Conservation (phyloP, 2,797 vertebrate genomes). For the Phataginus tetradactyla region DNA sequence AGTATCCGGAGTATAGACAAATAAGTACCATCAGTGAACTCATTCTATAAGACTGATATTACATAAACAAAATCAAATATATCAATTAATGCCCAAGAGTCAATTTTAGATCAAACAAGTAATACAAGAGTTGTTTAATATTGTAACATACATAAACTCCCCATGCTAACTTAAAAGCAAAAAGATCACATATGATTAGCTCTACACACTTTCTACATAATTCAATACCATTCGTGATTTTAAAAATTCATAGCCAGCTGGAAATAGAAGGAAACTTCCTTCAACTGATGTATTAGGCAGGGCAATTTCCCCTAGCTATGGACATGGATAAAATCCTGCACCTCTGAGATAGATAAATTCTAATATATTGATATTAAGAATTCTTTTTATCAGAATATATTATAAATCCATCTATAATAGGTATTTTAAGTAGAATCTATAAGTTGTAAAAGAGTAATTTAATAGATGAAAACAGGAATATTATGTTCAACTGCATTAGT, state of each 20-base stretch:
- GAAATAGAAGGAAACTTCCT: not conserved
- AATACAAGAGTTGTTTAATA: not conserved
- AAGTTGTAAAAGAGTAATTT: not conserved
- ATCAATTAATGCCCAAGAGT: not conserved
- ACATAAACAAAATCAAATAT: not conserved
- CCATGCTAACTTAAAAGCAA: not conserved
- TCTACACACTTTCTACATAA: not conserved
- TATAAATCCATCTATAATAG: not conserved
- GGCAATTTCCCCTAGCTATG: not conserved
- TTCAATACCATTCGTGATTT: not conserved
- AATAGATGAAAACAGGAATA: not conserved
- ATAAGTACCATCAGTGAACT: not conserved
- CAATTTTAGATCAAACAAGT: not conserved
- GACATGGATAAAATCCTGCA: not conserved
- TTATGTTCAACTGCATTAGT: not conserved
- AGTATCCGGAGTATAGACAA: not conserved
- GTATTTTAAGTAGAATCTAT: not conserved
- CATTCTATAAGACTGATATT: not conserved
- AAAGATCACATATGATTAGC: not conserved
- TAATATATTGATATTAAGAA: not conserved
- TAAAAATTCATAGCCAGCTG: not conserved
- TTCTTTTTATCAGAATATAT: not conserved
- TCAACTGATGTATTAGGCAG: not conserved
- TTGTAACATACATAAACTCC: not conserved
- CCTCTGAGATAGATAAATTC: not conserved